Base-by-base conservation (phyloP, 2,888 invertebrate genomes). In the Dyspetes luteomarginatus region DNA sequence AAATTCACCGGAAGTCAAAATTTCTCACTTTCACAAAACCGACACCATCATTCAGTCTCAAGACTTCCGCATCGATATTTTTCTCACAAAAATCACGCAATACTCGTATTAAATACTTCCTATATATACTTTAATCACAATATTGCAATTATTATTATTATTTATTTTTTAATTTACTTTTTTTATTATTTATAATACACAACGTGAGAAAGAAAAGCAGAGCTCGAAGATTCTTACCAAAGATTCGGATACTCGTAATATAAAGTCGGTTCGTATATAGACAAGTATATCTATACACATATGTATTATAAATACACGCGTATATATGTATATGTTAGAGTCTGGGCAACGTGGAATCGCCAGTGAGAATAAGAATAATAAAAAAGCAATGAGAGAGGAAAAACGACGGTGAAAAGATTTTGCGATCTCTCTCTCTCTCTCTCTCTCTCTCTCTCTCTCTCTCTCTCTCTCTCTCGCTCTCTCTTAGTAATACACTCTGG, bases 401-500 rank as follows among this genome's bases (percentile, higher is more conserved):
- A 78, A 78, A 68, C 65, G 80, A 76, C 45, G 80, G 67, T 45
- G 72, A 67, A 68, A 76, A 76, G 72, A 72, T 71, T 76, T 56
- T 65, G 64, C 65, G 64, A 64, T 52, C 64, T 24, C 73, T 45
- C 30, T 30, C 30, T 30, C 30, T 30, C 30, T 7, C 30, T 30
- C 30, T 30, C 30, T 30, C 30, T 30, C 30, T 30, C 50, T 28
- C 56, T 30, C 43, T 30, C 68, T 28, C 64, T 69, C 41, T 45
- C 60, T 65, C 62, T 73, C 68, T 22, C 56, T 77, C 76, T 64
- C 58, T 55, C 78, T 50, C 71, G 62, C 50, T 50, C 60, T 56
- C 64, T 78, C 78, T 64, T 64, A 43, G 45, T 56, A 60, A 68
- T 55, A 45, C 68, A 74, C 75, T 83, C 81, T 84, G 83, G 84